These are phyloP conservation scores for Mesocricetus auratus DNA, from an alignment of 2,113 vertebrate genomes.

Conservation along the genomic window DNA sequence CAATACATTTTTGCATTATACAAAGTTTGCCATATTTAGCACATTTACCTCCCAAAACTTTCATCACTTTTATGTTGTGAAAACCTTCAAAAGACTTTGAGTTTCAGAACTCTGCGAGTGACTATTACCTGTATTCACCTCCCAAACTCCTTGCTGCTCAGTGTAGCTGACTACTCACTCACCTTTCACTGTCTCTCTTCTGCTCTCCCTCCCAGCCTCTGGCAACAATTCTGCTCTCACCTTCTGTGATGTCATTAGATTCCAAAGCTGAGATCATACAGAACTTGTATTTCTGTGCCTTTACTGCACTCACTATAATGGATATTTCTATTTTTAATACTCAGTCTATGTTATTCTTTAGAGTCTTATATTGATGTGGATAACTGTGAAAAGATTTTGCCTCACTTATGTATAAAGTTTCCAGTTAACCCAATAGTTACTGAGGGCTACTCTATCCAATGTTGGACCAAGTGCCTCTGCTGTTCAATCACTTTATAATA, in stretches of 20 bases:
- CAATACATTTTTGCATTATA: neutral
- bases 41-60: neutral
- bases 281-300: too few relatives aligned
- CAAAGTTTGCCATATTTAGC: too few relatives aligned
- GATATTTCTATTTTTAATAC: too few relatives aligned
- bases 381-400: too few relatives aligned
- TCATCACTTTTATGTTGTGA: neutral
- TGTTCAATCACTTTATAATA: too few relatives aligned
- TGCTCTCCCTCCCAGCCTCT: fast-evolving
- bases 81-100: neutral
- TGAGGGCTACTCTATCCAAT: too few relatives aligned
- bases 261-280: neutral
- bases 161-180: neutral
- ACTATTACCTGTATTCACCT: neutral
- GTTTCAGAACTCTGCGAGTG: neutral
- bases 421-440: too few relatives aligned
- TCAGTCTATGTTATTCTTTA: too few relatives aligned
- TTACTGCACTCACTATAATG: too few relatives aligned
- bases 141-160: neutral
- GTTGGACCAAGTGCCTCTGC: too few relatives aligned
- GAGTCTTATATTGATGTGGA: too few relatives aligned
- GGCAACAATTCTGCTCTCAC: neutral
- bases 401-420: too few relatives aligned
- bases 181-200: neutral
- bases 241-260: neutral